A percentile compares a stretch with the other conserved stretches of the same genome.
Conservation (phyloP, 2,888 invertebrate species). For the Cryptus armator region DNA sequence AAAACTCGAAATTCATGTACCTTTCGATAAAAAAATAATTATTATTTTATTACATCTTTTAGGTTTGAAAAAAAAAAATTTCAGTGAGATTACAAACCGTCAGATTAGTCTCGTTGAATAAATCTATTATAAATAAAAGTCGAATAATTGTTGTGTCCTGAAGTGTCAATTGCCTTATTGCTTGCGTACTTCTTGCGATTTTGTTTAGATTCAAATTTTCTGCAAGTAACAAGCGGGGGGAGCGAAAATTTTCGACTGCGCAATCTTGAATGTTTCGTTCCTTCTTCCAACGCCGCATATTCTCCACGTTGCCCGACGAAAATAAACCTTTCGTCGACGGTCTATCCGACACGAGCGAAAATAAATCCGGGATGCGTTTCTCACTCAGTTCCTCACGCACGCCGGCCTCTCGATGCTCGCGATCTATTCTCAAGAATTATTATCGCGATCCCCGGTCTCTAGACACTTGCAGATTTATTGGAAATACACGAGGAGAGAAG, state of each 20-base stretch:
- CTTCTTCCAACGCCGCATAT: slow-evolving; percentile 53
- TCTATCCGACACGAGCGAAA: slow-evolving; percentile 73
- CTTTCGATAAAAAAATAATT: neutral
- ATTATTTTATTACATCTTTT: neutral
- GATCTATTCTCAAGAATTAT: slow-evolving; percentile 61
- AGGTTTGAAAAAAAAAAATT: no score
- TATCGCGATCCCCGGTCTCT: slow-evolving; percentile 57
- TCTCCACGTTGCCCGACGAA: slow-evolving; percentile 66
- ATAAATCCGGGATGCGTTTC: slow-evolving; percentile 72
- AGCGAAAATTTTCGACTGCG: slow-evolving; percentile 17
- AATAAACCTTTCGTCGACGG: slow-evolving; percentile 76
- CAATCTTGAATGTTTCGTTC: slow-evolving; percentile 27
- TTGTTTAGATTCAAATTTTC: slow-evolving; percentile 31
- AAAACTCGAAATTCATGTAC: neutral
- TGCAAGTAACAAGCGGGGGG: slow-evolving; percentile 15
- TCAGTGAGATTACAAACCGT: no score
- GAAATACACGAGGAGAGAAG: slow-evolving; percentile 34
- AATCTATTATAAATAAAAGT: neutral
- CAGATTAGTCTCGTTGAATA: neutral
- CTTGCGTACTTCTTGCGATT: slow-evolving; percentile 1
- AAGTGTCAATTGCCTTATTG: neutral
- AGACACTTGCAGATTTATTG: slow-evolving; percentile 62
- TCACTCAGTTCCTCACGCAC: slow-evolving; percentile 21
- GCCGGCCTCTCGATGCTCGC: slow-evolving; percentile 32
- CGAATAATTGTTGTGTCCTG: neutral